Percentiles rank a stretch among this genome's conserved stretches.
phyloP scores from a whole-genome alignment of 2,888 invertebrate genomes.

The Malachius bipustulatus region DNA sequence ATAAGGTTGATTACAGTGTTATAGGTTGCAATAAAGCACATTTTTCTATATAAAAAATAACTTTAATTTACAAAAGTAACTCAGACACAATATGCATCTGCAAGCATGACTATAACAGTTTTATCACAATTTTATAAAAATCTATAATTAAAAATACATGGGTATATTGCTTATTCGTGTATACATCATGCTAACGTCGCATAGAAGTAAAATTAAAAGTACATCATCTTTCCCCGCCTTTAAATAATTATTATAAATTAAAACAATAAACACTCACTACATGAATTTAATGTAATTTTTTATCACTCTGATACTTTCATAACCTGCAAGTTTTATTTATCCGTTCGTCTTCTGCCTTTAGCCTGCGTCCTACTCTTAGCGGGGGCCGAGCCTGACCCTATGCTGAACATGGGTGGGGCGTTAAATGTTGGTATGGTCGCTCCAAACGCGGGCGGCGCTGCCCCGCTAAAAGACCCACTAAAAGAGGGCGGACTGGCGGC shows the following conservation, averaged over 20 bases:
- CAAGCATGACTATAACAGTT: constrained; percentile 3
- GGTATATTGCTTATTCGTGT: neutral
- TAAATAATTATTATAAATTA: neutral
- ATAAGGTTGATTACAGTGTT: too few relatives aligned
- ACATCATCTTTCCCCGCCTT: neutral
- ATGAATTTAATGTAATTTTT: too few relatives aligned
- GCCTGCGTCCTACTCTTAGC: constrained; percentile 8
- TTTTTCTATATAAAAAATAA: neutral
- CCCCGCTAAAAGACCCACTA: too few relatives aligned
- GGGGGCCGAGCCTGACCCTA: constrained; percentile 11
- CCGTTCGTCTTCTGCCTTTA: constrained; percentile 13
- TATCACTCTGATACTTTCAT: too few relatives aligned
- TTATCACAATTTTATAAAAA: neutral
- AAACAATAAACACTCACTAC: neutral
- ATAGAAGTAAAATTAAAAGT: constrained; percentile 3
- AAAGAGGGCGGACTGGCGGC: constrained; percentile 6
- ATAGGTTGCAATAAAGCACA: too few relatives aligned
- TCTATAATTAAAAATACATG: neutral
- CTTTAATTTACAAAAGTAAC: too few relatives aligned
- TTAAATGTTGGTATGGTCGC: constrained; percentile 2
- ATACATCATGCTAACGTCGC: neutral
- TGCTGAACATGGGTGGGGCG: constrained; percentile 13
- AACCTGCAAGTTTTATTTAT: too few relatives aligned
- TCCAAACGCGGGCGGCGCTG: constrained; percentile 1
- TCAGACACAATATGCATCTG: constrained; percentile 1